These are phyloP conservation scores for Caradrina clavipalpis DNA, from an alignment of 2,888 invertebrate genomes.

Conservation along the genomic window DNA sequence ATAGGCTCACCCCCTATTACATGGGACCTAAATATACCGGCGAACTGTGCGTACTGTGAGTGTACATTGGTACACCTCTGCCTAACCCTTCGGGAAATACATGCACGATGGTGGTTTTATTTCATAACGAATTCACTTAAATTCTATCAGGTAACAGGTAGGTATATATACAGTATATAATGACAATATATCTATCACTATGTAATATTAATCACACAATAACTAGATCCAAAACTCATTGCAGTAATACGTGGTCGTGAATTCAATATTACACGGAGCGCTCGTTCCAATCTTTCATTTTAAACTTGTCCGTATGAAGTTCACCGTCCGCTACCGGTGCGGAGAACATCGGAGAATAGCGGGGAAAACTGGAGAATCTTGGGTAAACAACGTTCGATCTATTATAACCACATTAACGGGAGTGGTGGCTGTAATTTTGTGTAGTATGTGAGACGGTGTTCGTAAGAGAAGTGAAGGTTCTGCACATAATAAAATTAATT, in stretches of 20 bases:
- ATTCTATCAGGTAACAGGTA: too few species aligned
- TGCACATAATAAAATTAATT: conserved; percentile 10
- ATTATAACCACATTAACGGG: conserved; percentile 58
- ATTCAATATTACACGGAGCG: conserved; percentile 66
- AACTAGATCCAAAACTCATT: conserved; percentile 42
- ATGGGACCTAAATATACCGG: too few species aligned
- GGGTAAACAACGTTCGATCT: conserved; percentile 73
- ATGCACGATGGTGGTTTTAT: too few species aligned
- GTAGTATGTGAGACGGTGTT: conserved; percentile 9
- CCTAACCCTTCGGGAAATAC: too few species aligned
- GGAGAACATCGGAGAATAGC: conserved; percentile 43
- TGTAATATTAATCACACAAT: conserved; percentile 44
- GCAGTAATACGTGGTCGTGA: conserved; percentile 55
- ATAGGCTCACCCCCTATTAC: too few species aligned
- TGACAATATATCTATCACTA: neutral
- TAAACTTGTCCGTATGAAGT: conserved; percentile 79
- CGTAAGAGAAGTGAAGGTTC: conserved; percentile 20
- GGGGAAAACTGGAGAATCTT: conserved; percentile 46
- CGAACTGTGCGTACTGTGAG: too few species aligned
- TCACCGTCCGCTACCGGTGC: conserved; percentile 40
- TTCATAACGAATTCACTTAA: too few species aligned
- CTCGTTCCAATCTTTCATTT: conserved; percentile 80
- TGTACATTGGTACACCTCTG: too few species aligned
- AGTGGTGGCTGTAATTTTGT: conserved; percentile 41
- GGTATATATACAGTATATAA: too few species aligned